phyloP scores from a whole-genome alignment of 2,888 invertebrate species.

The Harpagoxenus sublaevis region DNA sequence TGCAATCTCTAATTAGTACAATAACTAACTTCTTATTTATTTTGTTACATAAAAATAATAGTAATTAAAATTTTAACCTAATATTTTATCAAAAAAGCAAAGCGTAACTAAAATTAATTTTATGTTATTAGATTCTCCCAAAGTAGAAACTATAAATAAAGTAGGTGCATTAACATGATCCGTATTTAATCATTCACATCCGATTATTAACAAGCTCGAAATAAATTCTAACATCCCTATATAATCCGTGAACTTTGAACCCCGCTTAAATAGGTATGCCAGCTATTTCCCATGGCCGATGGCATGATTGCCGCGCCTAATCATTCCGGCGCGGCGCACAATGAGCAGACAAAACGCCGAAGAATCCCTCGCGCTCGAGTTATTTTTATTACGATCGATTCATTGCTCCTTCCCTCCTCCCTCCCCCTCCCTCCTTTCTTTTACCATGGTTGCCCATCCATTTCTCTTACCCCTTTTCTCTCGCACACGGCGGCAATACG shows the following conservation, averaged over 20 bases:
- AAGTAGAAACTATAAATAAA: background rate
- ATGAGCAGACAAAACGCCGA: constrained; percentile 45
- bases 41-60: background rate
- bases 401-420: background rate
- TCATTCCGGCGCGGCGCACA: constrained; percentile 32
- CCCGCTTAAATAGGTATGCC: constrained; percentile 23
- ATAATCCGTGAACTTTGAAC: background rate
- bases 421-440: background rate
- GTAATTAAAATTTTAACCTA: background rate
- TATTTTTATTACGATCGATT: constrained; percentile 57
- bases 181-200: background rate
- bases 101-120: background rate
- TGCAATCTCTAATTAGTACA: background rate
- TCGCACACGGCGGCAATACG: constrained; percentile 24
- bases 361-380: constrained; percentile 51
- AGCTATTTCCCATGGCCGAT: constrained; percentile 22
- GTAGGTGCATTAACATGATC: background rate
- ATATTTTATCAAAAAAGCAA: background rate
- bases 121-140: background rate
- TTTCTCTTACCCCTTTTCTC: constrained; percentile 25
- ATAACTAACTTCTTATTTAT: background rate
- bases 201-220: background rate
- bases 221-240: background rate
- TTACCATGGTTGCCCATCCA: constrained; percentile 14
- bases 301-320: constrained; percentile 30